Conservation (phyloP, 1,140 invertebrate genomes). For the Psix sp. region DNA sequence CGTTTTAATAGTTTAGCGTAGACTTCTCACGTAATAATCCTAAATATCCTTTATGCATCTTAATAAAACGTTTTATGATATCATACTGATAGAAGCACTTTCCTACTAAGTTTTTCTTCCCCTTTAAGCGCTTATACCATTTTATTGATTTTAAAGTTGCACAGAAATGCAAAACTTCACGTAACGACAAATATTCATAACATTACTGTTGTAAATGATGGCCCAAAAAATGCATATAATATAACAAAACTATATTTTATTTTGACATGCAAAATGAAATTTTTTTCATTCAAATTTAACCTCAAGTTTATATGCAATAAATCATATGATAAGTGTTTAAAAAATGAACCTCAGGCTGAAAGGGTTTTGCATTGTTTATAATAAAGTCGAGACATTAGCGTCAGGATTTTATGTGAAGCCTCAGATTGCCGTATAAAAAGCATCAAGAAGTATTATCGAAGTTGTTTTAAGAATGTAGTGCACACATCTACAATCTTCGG, state of each 20-base stretch:
- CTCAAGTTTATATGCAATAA: too few relatives aligned
- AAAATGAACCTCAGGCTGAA: conserved; percentile 15
- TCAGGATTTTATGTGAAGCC: conserved; percentile 27
- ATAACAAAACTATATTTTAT: too few relatives aligned
- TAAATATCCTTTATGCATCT: conserved; percentile 39
- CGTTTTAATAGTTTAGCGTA: conserved; percentile 25
- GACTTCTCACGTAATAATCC: conserved; percentile 33
- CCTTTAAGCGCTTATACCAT: conserved; percentile 7
- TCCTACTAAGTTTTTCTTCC: conserved; percentile 15
- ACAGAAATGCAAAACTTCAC: not conserved
- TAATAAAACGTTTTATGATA: conserved; percentile 37
- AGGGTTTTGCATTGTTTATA: conserved; percentile 32
- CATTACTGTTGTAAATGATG: not conserved
- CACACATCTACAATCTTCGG: conserved; percentile 71
- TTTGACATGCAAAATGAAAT: too few relatives aligned
- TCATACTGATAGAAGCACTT: conserved; percentile 26
- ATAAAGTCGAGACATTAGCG: conserved; percentile 21
- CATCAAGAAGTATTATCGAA: too few relatives aligned
- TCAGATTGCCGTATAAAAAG: too few relatives aligned
- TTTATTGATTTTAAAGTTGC: conserved; percentile 23
- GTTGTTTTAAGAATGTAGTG: conserved; percentile 32
- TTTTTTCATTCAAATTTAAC: too few relatives aligned
- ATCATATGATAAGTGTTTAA: conserved; percentile 9
- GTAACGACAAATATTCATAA: not conserved
- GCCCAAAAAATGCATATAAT: too few relatives aligned